Evolutionary conservation across 2,888 invertebrate species (phyloP), one percentile per base, ranked within the genome.

Genomic region (Agrochola lota): DNA sequence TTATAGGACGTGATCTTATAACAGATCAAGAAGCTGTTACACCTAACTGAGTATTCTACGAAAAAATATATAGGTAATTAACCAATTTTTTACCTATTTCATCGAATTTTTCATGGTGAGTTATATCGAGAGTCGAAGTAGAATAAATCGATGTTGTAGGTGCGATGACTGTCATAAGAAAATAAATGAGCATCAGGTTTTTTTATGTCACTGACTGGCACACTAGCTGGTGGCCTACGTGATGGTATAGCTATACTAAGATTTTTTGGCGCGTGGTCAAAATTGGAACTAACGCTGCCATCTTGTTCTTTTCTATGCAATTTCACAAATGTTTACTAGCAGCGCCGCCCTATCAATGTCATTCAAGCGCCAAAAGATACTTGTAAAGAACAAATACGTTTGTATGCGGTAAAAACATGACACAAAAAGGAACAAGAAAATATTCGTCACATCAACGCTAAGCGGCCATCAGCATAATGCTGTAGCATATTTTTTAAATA

Each of bases 1-100:
- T 84, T 80, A 79, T 77, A 59, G 82, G 64, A 90, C 89, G 87
- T 89, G 87, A 87, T 87, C 83, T 85, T 88, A 86, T 86, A 86
- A 85, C 77, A 79, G 79, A 82, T 77, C 71, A 84, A 80, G 79
- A 81, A 84, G 79, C 81, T 79, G 81, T 83, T 69, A 84, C 80
- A 81, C 64, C 82, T 85, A 86, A 84, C 85, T 49, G 74, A 46
- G 66, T 71, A 77, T 78, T 40, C 20, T n/a, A 73, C 30, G 77
- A 87, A 86, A 90, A 88, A 88, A 80, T 63, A 57, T 66, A 71
- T 26, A 86, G 26, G 80, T 84, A 89, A 86, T 87, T 84, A 90
- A 85, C 68, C 11, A 77, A 59, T 86, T 86, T 85, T 85, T 86
- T 83, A 78, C 81, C 74, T 70, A 71, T 83, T 83, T 80, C 78